Conservation (phyloP, 2,888 invertebrate genomes). For the Drosophila nr. medialis region DNA sequence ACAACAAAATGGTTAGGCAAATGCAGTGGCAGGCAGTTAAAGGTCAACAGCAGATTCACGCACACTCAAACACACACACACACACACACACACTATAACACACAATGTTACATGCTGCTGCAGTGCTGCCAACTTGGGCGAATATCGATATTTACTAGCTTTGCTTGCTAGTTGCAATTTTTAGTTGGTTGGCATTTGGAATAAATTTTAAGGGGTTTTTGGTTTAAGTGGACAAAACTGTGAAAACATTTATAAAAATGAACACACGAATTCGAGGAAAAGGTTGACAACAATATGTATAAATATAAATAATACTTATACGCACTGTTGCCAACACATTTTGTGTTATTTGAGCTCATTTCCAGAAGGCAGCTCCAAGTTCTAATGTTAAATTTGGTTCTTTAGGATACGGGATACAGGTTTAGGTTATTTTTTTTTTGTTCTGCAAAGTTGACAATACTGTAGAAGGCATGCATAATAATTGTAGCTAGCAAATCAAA, state of each 20-base stretch:
- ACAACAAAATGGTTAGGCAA: slow-evolving; percentile 55
- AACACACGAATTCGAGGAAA: not conserved
- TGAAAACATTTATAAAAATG: no score
- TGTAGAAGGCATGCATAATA: slow-evolving; percentile 68
- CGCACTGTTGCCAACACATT: not conserved
- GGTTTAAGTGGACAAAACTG: not conserved
- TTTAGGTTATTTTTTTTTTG: slow-evolving; percentile 24
- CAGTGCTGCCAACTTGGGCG: slow-evolving; percentile 65
- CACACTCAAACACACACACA: slow-evolving; percentile 15
- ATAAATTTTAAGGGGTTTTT: not conserved
- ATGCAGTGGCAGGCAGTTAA: slow-evolving; percentile 51
- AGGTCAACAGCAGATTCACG: slow-evolving; percentile 34
- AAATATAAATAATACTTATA: not conserved
- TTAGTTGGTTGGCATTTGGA: not conserved
- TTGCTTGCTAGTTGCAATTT: not conserved
- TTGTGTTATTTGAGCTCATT: not conserved
- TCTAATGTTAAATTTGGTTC: not conserved
- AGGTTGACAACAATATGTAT: not conserved
- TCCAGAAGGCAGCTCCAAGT: not conserved
- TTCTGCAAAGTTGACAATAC: slow-evolving; percentile 70
- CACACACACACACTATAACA: not conserved
- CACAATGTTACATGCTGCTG: slow-evolving; percentile 42
- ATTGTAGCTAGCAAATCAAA: slow-evolving; percentile 44
- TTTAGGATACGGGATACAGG: slow-evolving; percentile 8
- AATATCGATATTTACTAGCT: not conserved